These are phyloP conservation scores for Papilio dardanus DNA, from an alignment of 1,140 invertebrate species.

Conservation along the genomic window DNA sequence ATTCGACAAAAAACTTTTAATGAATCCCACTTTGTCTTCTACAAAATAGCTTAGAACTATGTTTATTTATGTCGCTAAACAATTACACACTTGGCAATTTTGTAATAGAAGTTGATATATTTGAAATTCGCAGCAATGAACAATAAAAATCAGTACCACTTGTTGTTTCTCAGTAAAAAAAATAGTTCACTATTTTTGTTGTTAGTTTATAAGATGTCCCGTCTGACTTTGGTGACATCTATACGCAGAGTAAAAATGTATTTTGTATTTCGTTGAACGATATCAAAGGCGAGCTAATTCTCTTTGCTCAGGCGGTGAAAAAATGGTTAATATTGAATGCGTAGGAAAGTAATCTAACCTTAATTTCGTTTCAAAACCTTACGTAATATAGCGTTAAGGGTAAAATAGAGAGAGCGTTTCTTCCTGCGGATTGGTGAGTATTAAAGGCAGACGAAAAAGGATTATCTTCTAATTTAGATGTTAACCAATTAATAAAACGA, in stretches of 20 bases:
- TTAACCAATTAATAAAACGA: constrained; percentile 17
- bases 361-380: constrained; percentile 19
- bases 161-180: too few species aligned
- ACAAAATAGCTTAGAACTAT: not conserved
- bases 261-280: not conserved
- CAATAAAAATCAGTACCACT: too few species aligned
- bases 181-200: too few species aligned
- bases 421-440: not conserved
- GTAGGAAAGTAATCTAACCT: constrained; percentile 15
- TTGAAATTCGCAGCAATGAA: too few species aligned
- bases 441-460: constrained; percentile 13
- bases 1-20: constrained; percentile 18
- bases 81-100: not conserved
- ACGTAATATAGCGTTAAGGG: not conserved
- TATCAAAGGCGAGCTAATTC: constrained; percentile 9
- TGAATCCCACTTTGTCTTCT: constrained; percentile 1
- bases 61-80: not conserved
- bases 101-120: too few species aligned
- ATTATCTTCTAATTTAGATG: constrained; percentile 24
- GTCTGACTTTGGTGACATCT: not conserved
- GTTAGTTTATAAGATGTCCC: not conserved
- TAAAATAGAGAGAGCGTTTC: not conserved
- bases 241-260: not conserved
- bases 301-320: constrained; percentile 4
- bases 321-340: constrained; percentile 24